Evolutionary conservation across 2,888 invertebrate genomes (phyloP), one percentile per base, ranked within the genome.

Genomic region (Temnothorax unifasciatus): DNA sequence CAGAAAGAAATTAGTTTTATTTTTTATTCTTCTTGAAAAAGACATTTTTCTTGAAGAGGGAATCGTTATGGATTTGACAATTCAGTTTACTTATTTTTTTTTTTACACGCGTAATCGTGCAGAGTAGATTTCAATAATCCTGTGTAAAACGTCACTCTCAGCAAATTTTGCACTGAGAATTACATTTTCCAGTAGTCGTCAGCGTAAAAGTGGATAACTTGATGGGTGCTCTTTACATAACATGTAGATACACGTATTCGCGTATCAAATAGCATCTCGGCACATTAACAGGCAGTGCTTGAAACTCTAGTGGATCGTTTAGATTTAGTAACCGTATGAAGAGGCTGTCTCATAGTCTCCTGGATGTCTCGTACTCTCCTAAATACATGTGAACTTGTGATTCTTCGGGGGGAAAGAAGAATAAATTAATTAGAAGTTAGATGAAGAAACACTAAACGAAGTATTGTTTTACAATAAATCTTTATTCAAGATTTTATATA

Each of bases 281-380:
- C 57, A 57, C 11, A 41, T 77, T 61, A 77, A 77, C 66, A 44
- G 18, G n/a, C 77, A 77, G 29, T 77, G 18, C 69, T 79, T 69
- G 59, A 79, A 79, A 50, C 47, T 69, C 21, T 69, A 69, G 47
- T 79, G 25, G 69, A 18, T 69, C 13, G 57, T 68, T 68, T 8
- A 21, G 18, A 47, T 79, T 59, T 69, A 69, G 25, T 61, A n/a
- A 79, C 47, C 29, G 3, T 79, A 79, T 38, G 13, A 8, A 79
- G 59, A 44, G 34, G 18, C 44, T 66, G 47, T 61, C 25, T 64
- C n/a, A 8, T n/a, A 5, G 52, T 29, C 29, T 3, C 29, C 29
- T 29, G 29, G 29, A 29, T 66, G 47, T 61, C 25, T 64, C n/a
- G 13, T n/a, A 5, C 38, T 69, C 47, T 47, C 1, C 57, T 59